Base-by-base conservation (phyloP, 2,888 invertebrate species). In the Pecten maximus region DNA sequence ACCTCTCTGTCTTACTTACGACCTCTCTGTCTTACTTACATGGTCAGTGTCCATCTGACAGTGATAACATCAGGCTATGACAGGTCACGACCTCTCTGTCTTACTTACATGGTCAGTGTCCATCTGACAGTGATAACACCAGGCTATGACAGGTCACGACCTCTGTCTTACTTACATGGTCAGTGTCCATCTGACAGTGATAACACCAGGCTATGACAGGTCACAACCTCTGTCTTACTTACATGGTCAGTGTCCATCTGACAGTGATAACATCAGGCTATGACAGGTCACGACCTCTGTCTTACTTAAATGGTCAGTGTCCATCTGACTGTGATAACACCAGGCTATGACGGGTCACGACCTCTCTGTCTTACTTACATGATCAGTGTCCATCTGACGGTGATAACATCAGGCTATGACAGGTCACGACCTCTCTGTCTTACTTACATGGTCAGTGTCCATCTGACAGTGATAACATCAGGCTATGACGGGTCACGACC, bases 31-130 rank as follows among this genome's bases (percentile, higher is more conserved):
- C 2, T 23, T 28, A 96, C 97, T 97, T 95, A 97, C 98, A 95
- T 98, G 98, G 96, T 99, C 99, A 0, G 99, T 98, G 95, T 99
- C 99, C 97, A 99, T 98, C 97, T 99, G 99, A 95, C 99, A 99
- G 96, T 99, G 99, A 91, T 98, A 97, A 93, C 98, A 99, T 15
- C 99, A 97, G 0, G 98, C 98, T 89, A 98, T 98, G 12, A 99
- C 10, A 16, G 40, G 19, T 54, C 0, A n/a, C 40, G 44, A 86
- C 40, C n/a, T n/a, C 40, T n/a, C 86, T 40, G 2, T 40, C 15
- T 74, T 74, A 74, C 8, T 87, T 23, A 35, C n/a, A 54, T 54
- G 54, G 54, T 23, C 54, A 19, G 19, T 54, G n/a, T 54, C 54
- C n/a, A n/a, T 54, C n/a, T 19, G n/a, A n/a, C n/a, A n/a, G n/a